Evolutionary conservation across 2,113 vertebrate species (phyloP).

Genomic region (Pelobates fuscus): DNA sequence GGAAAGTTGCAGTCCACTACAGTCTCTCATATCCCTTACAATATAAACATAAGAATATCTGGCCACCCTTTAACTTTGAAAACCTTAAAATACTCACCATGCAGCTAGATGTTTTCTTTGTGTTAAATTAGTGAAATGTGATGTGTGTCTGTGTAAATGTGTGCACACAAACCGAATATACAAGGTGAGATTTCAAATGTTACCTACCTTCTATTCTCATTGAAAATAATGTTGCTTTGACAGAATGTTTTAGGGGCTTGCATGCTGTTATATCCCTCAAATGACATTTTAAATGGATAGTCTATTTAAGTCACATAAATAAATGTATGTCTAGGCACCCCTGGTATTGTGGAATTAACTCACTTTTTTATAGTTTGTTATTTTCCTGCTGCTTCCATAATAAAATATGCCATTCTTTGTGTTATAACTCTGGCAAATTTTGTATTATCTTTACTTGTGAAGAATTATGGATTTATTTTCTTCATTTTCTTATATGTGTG

Average conservation of each 20-base stretch:
- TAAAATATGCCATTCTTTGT: conserved; percentile 36
- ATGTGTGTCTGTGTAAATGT: no score
- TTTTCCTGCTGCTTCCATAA: conserved; percentile 25
- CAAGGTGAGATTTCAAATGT: neutral
- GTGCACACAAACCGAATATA: no score
- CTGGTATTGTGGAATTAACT: conserved; percentile 29
- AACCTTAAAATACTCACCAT: no score
- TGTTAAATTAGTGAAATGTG: no score
- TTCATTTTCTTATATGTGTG: conserved; percentile 32
- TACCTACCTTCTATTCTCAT: neutral
- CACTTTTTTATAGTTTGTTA: conserved; percentile 28
- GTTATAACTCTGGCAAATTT: neutral
- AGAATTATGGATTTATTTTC: conserved; percentile 43
- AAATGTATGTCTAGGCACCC: conserved; percentile 15
- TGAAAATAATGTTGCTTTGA: neutral
- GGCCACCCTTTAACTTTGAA: no score
- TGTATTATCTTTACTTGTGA: conserved; percentile 38
- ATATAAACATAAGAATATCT: no score
- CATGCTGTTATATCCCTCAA: conserved; percentile 2
- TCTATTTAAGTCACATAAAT: conserved; percentile 16
- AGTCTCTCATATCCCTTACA: no score
- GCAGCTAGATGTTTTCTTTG: no score
- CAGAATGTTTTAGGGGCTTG: conserved; percentile 5
- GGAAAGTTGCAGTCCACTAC: no score
- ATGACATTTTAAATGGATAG: conserved; percentile 19